phyloP scores from a whole-genome alignment of 2,797 vertebrate species.

The Trachops cirrhosus region DNA sequence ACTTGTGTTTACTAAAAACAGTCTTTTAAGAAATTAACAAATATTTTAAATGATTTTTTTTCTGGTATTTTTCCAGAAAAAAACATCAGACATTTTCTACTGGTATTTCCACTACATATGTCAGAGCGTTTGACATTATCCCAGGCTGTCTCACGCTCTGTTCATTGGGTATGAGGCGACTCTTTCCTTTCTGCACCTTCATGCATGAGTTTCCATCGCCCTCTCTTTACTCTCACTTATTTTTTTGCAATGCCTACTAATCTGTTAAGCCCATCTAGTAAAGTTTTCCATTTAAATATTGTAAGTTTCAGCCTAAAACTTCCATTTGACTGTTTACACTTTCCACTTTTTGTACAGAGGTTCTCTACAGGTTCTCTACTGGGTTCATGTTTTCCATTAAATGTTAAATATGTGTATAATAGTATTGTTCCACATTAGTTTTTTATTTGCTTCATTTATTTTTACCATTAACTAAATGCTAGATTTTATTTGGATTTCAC shows the following conservation, averaged over 20 bases:
- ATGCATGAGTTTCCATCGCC: neutral
- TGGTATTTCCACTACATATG: neutral
- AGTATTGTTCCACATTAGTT: neutral
- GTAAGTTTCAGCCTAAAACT: neutral
- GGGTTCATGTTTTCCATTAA: neutral
- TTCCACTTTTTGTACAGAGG: neutral
- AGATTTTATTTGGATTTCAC: neutral
- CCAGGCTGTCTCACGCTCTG: neutral
- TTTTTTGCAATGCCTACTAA: neutral
- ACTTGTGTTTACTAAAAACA: neutral
- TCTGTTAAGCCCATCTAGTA: neutral
- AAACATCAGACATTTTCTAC: neutral
- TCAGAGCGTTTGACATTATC: neutral
- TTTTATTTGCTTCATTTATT: neutral
- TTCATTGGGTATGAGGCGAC: neutral
- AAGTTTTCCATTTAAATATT: neutral
- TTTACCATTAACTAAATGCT: neutral
- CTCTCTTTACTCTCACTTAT: neutral
- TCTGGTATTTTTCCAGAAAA: neutral
- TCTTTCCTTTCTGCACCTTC: neutral
- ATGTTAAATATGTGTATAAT: neutral
- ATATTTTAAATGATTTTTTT: neutral
- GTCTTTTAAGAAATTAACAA: neutral
- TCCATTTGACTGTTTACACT: neutral
- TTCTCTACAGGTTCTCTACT: neutral